phyloP scores from a whole-genome alignment of 2,888 invertebrate species.

The Tetragnatha montana region DNA sequence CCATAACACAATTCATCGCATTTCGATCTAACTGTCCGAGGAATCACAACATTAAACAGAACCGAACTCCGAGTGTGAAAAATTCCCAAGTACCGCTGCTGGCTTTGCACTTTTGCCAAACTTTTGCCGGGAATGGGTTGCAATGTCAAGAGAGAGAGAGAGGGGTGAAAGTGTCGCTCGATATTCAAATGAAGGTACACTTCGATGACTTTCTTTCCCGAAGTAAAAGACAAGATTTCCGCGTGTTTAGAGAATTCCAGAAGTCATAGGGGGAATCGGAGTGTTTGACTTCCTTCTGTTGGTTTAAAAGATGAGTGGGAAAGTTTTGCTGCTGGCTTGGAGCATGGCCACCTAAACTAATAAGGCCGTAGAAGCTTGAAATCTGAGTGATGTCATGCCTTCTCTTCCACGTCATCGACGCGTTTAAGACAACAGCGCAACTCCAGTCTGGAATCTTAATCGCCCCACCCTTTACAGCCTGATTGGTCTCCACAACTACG shows the following conservation, averaged over 20 bases:
- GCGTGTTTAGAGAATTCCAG: background rate
- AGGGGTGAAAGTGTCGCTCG: background rate
- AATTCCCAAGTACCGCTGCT: background rate
- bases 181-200: background rate
- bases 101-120: background rate
- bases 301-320: background rate
- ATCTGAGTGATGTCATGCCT: no score
- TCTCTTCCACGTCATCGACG: no score
- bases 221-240: background rate
- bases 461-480: no score
- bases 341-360: no score
- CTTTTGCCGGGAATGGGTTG: background rate
- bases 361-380: no score
- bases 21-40: background rate
- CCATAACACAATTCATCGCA: no score
- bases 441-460: no score
- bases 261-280: background rate
- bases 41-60: background rate
- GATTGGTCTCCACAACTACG: no score
- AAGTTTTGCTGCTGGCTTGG: background rate
- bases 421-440: no score
- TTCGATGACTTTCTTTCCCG: background rate
- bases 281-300: background rate
- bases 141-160: background rate
- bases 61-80: background rate